Evolutionary conservation across 37 sponge, comb jelly and placozoan species (phyloP).

Genomic region (Dysidea cf. avara): DNA sequence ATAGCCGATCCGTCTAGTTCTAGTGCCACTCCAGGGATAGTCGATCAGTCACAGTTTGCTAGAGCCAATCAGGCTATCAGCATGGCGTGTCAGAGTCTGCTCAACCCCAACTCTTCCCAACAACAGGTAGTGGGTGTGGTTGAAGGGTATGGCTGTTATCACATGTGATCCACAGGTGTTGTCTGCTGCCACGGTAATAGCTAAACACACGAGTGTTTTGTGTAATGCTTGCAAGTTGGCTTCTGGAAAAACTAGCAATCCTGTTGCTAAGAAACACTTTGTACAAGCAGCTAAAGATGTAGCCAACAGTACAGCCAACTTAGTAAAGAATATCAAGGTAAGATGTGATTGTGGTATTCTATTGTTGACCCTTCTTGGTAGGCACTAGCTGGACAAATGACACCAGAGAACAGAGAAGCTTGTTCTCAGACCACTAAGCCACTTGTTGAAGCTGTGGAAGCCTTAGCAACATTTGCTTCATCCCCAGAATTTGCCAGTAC

Average conservation of each 20-base stretch:
- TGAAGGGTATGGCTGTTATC: neutral
- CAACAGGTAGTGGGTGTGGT: constrained; percentile 49
- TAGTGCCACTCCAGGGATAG: constrained; percentile 84
- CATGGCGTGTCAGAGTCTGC: constrained; percentile 80
- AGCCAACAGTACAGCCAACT: constrained; percentile 85
- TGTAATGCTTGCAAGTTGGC: constrained; percentile 97
- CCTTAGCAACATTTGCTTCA: constrained; percentile 87
- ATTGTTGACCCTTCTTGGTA: constrained; percentile 1
- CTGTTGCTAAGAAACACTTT: constrained; percentile 98
- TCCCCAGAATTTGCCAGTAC: constrained; percentile 94
- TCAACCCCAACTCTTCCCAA: constrained; percentile 65
- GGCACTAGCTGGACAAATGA: constrained; percentile 79
- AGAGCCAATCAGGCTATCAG: constrained; percentile 81
- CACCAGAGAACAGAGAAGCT: constrained; percentile 75
- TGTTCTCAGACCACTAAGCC: constrained; percentile 87
- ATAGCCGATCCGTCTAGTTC: constrained; percentile 89
- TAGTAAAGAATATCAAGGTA: constrained; percentile 84
- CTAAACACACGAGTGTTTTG: constrained; percentile 94
- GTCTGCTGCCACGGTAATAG: constrained; percentile 94
- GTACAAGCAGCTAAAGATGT: constrained; percentile 98
- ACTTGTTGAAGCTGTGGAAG: constrained; percentile 92
- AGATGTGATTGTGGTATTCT: neutral
- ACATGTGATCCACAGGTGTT: constrained; percentile 62
- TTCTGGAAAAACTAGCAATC: constrained; percentile 86
- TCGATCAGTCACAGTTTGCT: constrained; percentile 86